phyloP scores from a whole-genome alignment of 1,140 invertebrate genomes.

The Branchinecta lynchi region DNA sequence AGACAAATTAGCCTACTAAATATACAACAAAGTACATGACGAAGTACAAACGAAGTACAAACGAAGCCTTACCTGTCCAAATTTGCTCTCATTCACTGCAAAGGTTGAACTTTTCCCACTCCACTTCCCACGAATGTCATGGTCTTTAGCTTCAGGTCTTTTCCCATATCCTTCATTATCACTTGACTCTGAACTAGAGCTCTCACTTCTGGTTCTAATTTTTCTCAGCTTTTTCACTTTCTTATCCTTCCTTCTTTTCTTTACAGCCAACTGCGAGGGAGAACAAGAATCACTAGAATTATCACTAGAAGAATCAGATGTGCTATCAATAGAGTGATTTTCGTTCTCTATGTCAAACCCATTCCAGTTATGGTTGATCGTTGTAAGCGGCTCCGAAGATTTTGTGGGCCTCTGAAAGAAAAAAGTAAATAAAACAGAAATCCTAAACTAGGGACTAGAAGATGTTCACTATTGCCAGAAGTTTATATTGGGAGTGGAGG shows the following conservation, averaged over 20 bases:
- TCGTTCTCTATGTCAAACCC: neutral
- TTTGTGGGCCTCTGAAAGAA: neutral
- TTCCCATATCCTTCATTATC: neutral
- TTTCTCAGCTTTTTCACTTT: neutral
- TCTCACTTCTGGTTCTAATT: neutral
- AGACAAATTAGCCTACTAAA: neutral
- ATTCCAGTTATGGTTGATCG: conserved; percentile 1
- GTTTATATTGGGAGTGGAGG: too few species aligned
- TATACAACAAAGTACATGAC: too few species aligned
- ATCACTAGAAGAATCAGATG: neutral
- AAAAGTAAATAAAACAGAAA: neutral
- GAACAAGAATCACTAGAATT: neutral
- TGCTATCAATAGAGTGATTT: neutral
- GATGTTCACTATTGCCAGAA: too few species aligned
- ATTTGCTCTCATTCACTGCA: neutral
- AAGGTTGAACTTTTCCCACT: neutral
- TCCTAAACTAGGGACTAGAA: too few species aligned
- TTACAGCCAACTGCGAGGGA: neutral
- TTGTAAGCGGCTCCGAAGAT: neutral
- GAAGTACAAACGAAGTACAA: too few species aligned
- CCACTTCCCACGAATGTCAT: neutral
- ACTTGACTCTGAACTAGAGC: neutral
- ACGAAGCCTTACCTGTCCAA: neutral
- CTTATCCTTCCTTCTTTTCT: neutral
- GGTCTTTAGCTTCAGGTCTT: neutral